A percentile compares a stretch with the other conserved stretches of the same genome.
phyloP scores from a whole-genome alignment of 1,140 invertebrate genomes.

The Drosophila lowei region DNA sequence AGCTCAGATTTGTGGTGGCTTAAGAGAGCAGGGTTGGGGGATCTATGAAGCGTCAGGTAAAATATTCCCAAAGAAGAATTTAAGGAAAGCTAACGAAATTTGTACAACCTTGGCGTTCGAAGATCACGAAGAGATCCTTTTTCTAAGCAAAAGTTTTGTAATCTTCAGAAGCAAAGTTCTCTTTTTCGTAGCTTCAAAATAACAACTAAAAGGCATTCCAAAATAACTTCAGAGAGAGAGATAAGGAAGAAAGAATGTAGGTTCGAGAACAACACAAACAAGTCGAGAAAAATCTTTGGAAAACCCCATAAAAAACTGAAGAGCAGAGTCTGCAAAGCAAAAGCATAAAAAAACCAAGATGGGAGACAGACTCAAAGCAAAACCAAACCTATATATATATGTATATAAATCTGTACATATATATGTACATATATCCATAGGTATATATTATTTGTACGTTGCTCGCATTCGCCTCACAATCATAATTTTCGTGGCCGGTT shows the following conservation, averaged over 20 bases:
- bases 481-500: conserved; percentile 16
- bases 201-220: not conserved
- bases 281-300: conserved; percentile 49
- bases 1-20: conserved; percentile 34
- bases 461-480: conserved; percentile 49
- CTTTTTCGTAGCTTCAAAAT: no score
- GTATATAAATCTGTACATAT: no score
- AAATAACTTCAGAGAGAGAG: not conserved
- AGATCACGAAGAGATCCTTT: no score
- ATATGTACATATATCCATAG: conserved; percentile 1
- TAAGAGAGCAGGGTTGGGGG: not conserved
- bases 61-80: no score
- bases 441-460: conserved; percentile 45
- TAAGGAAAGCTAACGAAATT: not conserved
- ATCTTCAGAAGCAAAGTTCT: no score
- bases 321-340: conserved; percentile 21
- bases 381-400: not conserved
- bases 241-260: not conserved
- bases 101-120: not conserved
- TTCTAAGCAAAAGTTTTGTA: no score
- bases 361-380: conserved; percentile 22
- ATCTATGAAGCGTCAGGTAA: no score
- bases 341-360: conserved; percentile 22
- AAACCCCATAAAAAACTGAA: conserved; percentile 44
- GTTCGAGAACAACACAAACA: conserved; percentile 28